Evolutionary conservation across 2,113 vertebrate genomes (phyloP), one percentile per base, ranked within the genome.

Genomic region (Thymallus thymallus): DNA sequence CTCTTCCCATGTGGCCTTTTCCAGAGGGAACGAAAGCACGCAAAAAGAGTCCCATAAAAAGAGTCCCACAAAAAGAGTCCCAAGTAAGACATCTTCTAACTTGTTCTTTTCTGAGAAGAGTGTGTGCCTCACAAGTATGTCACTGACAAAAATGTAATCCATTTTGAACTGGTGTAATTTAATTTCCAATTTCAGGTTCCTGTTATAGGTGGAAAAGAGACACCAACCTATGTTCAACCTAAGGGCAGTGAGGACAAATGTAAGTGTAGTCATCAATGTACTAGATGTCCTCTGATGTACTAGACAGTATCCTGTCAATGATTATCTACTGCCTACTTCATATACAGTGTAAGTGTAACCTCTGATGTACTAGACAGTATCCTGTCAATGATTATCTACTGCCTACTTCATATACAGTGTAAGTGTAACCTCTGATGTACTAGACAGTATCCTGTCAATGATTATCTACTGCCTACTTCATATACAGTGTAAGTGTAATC

Each of bases 361-460:
- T 70, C 4, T 66, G 64, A 18, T 41, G 26, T 35, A 18, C 16
- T 30, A 13, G 24, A 29, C 61, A 63, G 22, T 18, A 65, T 30
- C 13, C 63, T 65, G 26, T 18, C 48, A 51, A 5, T 51, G 48
- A 51, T 51, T 16, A 51, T 51, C 13, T 51, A 18, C 48, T 51
- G 48, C 14, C 48, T 51, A 18, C 12, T 16, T 51, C 1, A n/a
- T n/a, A n/a, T n/a, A n/a, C n/a, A n/a, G n/a, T 92, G 93, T 94
- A 87, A 88, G 62, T 35, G n/a, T n/a, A n/a, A n/a, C n/a, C 3
- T 70, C 4, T 66, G 64, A 18, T 41, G 26, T 35, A 18, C 16
- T 30, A 13, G 24, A 29, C 61, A 63, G 22, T 18, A 65, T 30
- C 13, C 63, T 65, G 26, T 18, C 48, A 51, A 5, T 51, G 48